Percentiles rank a stretch among this genome's conserved stretches.
These are phyloP conservation scores for Cydia amplana DNA, from an alignment of 1,140 invertebrate species.

Conservation along the genomic window DNA sequence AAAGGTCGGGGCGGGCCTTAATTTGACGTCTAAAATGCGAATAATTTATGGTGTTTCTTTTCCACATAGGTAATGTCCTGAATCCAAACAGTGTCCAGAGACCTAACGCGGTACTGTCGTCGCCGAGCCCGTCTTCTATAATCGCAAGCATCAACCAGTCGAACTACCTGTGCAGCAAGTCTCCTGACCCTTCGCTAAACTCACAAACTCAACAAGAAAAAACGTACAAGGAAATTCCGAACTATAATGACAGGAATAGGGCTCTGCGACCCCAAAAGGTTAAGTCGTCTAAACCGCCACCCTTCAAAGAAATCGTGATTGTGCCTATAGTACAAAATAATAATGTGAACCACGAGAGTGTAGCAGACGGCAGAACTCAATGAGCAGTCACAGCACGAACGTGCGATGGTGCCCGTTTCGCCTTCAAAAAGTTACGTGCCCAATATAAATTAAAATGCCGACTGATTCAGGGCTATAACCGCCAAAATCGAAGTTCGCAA, in stretches of 20 bases:
- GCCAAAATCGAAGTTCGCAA: no score
- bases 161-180: constrained; percentile 68
- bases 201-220: constrained; percentile 34
- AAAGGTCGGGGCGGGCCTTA: no score
- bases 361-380: constrained; percentile 15
- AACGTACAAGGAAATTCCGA: constrained; percentile 47
- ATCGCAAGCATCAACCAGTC: constrained; percentile 74
- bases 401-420: neutral
- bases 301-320: constrained; percentile 63
- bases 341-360: constrained; percentile 33
- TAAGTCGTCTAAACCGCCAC: constrained; percentile 35
- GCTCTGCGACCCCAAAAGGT: constrained; percentile 4
- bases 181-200: constrained; percentile 40
- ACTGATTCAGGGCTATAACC: no score
- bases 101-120: constrained; percentile 66
- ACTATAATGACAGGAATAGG: constrained; percentile 40
- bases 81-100: constrained; percentile 57
- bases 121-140: constrained; percentile 73
- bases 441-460: neutral
- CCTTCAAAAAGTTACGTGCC: neutral
- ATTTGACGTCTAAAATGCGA: no score
- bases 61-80: constrained; percentile 37
- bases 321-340: constrained; percentile 51
- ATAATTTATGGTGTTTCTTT: neutral
- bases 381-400: neutral